Evolutionary conservation across 2,888 invertebrate genomes (phyloP).

Genomic region (Sisyra nigra): DNA sequence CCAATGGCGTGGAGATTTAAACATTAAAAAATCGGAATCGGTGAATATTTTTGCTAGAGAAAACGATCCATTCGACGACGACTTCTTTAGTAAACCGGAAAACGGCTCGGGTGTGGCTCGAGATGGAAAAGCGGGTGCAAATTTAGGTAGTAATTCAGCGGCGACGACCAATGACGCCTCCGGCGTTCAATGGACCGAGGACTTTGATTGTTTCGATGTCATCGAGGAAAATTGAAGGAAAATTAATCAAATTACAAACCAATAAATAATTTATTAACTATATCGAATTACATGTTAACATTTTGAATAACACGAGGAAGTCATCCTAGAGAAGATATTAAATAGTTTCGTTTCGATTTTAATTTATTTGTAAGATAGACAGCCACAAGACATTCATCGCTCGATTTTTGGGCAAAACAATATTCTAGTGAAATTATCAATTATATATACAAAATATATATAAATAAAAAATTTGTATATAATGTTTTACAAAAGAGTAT

Average conservation of each 20-base stretch:
- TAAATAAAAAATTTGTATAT: conserved; percentile 1
- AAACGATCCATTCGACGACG: conserved; percentile 77
- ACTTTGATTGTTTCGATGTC: conserved; percentile 28
- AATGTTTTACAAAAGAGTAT: conserved; percentile 1
- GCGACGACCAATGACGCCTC: conserved; percentile 2
- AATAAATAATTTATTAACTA: no score
- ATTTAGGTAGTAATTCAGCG: not conserved
- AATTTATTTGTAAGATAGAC: no score
- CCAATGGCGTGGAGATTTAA: conserved; percentile 28
- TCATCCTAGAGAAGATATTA: no score
- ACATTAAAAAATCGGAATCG: conserved; percentile 76
- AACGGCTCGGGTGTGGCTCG: not conserved
- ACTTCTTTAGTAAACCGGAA: conserved; percentile 47
- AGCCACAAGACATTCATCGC: no score
- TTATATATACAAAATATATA: not conserved
- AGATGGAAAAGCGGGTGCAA: not conserved
- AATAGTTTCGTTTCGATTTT: no score
- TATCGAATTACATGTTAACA: no score
- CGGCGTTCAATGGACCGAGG: conserved; percentile 25
- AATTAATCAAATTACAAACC: no score
- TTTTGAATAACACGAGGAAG: no score
- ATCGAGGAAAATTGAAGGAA: conserved; percentile 14
- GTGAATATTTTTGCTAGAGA: conserved; percentile 79
- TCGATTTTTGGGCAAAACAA: no score
- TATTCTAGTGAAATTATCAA: no score